A percentile compares a stretch with the other conserved stretches of the same genome.
Evolutionary conservation across 1,140 invertebrate species (phyloP).

Genomic region (Propsilocerus akamusi): DNA sequence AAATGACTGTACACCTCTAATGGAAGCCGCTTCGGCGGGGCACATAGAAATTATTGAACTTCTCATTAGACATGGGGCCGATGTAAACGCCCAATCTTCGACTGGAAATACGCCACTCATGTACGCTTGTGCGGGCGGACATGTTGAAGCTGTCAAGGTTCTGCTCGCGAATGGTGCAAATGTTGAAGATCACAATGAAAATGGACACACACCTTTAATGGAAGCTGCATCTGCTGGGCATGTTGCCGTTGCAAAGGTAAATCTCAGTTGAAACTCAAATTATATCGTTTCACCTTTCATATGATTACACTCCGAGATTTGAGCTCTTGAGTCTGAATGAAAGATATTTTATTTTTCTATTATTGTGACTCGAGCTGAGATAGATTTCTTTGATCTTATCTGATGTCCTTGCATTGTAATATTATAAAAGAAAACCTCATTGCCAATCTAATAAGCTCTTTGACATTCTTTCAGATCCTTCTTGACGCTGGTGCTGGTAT

Average conservation of each 20-base stretch:
- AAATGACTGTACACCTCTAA: conserved; percentile 89
- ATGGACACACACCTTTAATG: conserved; percentile 97
- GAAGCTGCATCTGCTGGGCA: conserved; percentile 95
- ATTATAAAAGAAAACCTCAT: neutral
- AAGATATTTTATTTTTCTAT: neutral
- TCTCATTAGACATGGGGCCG: conserved; percentile 77
- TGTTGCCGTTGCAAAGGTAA: conserved; percentile 74
- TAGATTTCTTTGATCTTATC: conserved; percentile 22
- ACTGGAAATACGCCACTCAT: conserved; percentile 94
- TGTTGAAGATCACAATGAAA: conserved; percentile 97
- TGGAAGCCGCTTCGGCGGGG: conserved; percentile 91
- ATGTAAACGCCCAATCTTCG: conserved; percentile 90
- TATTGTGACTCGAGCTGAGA: conserved; percentile 11
- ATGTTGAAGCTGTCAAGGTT: conserved; percentile 78
- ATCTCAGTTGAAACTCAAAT: neutral
- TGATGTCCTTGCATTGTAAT: conserved; percentile 10
- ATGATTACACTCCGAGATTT: conserved; percentile 25
- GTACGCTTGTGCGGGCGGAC: conserved; percentile 94
- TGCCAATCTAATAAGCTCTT: conserved; percentile 5
- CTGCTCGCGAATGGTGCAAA: conserved; percentile 81
- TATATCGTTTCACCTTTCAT: conserved; percentile 6
- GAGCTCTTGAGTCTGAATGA: conserved; percentile 9
- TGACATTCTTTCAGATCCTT: conserved; percentile 37
- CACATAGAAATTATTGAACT: conserved; percentile 88
- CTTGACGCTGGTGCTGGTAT: conserved; percentile 87